Base-by-base conservation (phyloP, 2,888 invertebrate genomes). In the Ectobius pallidus region DNA sequence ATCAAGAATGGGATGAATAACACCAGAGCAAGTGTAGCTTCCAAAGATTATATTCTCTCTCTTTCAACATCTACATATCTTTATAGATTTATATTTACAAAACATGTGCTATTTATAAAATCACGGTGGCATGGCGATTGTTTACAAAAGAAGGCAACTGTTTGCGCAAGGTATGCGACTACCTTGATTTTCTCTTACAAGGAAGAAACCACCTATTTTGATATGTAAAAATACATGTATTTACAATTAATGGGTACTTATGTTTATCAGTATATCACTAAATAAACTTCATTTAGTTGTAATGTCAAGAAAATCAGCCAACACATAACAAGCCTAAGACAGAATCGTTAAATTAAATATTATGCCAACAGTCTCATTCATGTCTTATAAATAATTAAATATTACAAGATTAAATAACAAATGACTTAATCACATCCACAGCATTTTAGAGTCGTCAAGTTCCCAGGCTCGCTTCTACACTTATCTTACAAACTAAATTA, bases 221-320 rank as follows among this genome's bases (percentile, higher is more conserved):
- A 61, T 71, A 71, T 71, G 71, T 74, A 74, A 74, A 74, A 74
- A 74, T 74, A 74, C 74, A 74, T 63, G 55, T 72, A 74, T 74
- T 34, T 74, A 74, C 74, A 74, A 70, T 67, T 58, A 44, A 52
- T 72, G 44, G n/a, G n/a, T n/a, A n/a, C n/a, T n/a, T n/a, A n/a
- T n/a, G n/a, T n/a, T n/a, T n/a, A n/a, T 70, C 44, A 62, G 22
- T 58, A 39, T 39, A 22, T 39, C 22, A 62, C 39, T 65, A 65
- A 65, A 65, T 65, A 42, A 65, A 65, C 14, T n/a, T n/a, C n/a
- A n/a, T n/a, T n/a, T n/a, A n/a, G n/a, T n/a, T n/a, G n/a, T n/a
- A n/a, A n/a, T n/a, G n/a, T n/a, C n/a, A n/a, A n/a, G n/a, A n/a
- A n/a, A n/a, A n/a, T n/a, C n/a, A n/a, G 14, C 39, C 39, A 52